These are phyloP conservation scores for Indri indri DNA, from an alignment of 2,113 vertebrate genomes.

Conservation along the genomic window DNA sequence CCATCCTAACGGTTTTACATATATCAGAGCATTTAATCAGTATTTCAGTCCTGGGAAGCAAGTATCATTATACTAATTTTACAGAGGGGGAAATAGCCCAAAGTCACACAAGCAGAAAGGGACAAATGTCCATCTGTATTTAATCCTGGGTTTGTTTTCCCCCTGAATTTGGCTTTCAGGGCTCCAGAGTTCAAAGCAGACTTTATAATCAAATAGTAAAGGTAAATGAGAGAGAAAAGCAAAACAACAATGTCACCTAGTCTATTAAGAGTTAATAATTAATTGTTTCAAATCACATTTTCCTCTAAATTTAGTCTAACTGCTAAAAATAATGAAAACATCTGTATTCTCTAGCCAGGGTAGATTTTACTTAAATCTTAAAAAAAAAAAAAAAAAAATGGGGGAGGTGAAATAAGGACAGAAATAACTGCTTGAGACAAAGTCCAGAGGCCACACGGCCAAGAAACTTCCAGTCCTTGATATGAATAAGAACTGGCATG, in stretches of 20 bases:
- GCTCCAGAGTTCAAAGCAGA: not conserved
- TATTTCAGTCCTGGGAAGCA: not conserved
- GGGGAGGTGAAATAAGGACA: not conserved
- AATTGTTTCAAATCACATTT: not conserved
- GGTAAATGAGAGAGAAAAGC: not conserved
- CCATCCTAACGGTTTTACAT: not conserved
- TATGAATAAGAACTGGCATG: not conserved
- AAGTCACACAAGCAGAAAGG: not conserved
- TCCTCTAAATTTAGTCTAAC: not conserved
- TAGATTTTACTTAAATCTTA: too few relatives aligned
- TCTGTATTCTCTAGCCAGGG: not conserved
- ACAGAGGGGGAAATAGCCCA: not conserved
- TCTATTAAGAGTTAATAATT: not conserved
- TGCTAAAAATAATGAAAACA: constrained; percentile 7
- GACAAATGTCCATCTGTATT: not conserved
- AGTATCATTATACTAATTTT: not conserved
- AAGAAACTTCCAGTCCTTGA: not conserved
- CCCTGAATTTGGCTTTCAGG: not conserved
- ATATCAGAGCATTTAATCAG: not conserved
- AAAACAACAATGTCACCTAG: not conserved
- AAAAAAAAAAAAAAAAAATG: not conserved
- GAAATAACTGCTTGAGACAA: not conserved
- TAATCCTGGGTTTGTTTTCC: not conserved
- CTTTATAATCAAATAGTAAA: not conserved
- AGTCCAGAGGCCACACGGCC: not conserved